A percentile compares a stretch with the other conserved stretches of the same genome.
These are phyloP conservation scores for Stictonetta naevosa DNA, from an alignment of 2,113 vertebrate species.

Conservation along the genomic window DNA sequence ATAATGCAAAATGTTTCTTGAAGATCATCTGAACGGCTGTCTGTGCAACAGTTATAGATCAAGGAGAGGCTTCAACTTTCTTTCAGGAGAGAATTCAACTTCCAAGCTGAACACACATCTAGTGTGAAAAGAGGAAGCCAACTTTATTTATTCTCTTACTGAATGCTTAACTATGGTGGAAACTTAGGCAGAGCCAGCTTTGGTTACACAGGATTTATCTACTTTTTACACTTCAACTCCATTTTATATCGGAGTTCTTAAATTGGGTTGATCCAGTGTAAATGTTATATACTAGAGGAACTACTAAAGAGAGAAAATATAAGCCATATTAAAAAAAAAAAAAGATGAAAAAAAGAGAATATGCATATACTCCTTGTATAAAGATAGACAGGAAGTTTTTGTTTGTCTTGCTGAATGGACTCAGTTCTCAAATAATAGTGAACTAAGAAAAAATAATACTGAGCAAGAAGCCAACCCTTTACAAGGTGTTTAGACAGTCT, in stretches of 20 bases:
- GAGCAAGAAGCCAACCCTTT: background rate
- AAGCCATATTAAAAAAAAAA: background rate
- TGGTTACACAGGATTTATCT: conserved; percentile 4
- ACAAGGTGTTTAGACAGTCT: background rate
- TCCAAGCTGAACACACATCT: background rate
- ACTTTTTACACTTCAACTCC: background rate
- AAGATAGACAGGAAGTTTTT: background rate
- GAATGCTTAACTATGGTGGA: background rate
- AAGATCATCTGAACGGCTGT: background rate
- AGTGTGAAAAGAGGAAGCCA: background rate
- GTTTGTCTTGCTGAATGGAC: background rate
- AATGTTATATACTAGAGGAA: background rate
- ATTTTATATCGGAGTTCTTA: conserved; percentile 16
- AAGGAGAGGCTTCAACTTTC: background rate
- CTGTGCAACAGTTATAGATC: background rate
- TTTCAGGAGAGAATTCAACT: background rate
- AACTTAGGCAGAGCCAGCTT: background rate
- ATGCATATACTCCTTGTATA: background rate
- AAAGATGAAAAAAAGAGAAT: background rate
- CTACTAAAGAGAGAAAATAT: background rate
- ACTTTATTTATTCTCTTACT: background rate
- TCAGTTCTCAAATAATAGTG: background rate
- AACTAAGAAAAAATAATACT: background rate
- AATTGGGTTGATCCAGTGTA: background rate
- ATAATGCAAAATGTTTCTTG: background rate